Evolutionary conservation across 2,797 vertebrate species (phyloP).

Genomic region (Pseudochromis fuscus): DNA sequence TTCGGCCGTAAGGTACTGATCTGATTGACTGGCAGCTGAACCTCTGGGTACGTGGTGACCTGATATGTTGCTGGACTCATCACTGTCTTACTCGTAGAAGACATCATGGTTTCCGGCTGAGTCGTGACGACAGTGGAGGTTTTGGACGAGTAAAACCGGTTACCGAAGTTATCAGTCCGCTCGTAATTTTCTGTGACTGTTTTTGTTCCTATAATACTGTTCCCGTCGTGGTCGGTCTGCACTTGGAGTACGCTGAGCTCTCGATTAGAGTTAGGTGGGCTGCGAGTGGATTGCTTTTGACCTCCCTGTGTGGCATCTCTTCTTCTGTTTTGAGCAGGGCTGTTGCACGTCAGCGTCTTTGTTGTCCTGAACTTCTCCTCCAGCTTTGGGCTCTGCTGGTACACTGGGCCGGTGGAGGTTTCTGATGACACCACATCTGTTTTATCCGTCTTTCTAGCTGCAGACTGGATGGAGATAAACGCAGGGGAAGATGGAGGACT

Average conservation of each 20-base stretch:
- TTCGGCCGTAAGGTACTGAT: not conserved
- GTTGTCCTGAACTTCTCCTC: constrained; percentile 71
- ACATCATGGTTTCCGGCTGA: constrained; percentile 82
- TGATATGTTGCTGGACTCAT: constrained; percentile 75
- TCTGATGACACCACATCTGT: constrained; percentile 48
- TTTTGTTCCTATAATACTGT: constrained; percentile 81
- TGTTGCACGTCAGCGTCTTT: constrained; percentile 67
- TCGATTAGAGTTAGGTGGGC: constrained; percentile 71
- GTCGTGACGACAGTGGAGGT: constrained; percentile 86
- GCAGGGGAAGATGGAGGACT: constrained; percentile 89
- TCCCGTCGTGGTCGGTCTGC: constrained; percentile 80
- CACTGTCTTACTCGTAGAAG: constrained; percentile 65
- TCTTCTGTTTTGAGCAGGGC: constrained; percentile 48
- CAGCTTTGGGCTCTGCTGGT: constrained; percentile 60
- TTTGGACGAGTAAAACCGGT: constrained; percentile 85
- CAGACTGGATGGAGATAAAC: constrained; percentile 92
- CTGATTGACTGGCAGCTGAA: constrained; percentile 74
- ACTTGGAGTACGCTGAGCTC: constrained; percentile 87
- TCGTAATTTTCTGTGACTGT: constrained; percentile 87
- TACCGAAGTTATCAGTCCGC: constrained; percentile 85
- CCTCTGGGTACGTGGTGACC: constrained; percentile 81
- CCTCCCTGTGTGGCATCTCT: constrained; percentile 34
- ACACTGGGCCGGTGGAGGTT: constrained; percentile 45
- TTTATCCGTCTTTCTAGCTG: constrained; percentile 84
- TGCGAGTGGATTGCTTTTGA: constrained; percentile 53